Percentiles rank a stretch among this genome's conserved stretches.
phyloP scores from a whole-genome alignment of 1,140 invertebrate species.

The Zaprionus vittiger region DNA sequence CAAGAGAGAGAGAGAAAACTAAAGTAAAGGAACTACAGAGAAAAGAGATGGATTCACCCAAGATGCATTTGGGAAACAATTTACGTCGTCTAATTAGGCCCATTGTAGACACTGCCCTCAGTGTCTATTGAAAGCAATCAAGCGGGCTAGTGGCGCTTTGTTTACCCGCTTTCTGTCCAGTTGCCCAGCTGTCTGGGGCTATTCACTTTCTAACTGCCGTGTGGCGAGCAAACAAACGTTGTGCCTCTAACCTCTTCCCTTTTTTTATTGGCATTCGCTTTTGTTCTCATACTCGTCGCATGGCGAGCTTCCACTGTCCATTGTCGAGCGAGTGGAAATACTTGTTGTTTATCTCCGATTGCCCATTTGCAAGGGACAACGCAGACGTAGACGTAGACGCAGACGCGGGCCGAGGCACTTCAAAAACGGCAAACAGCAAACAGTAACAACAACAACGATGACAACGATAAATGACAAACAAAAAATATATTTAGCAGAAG shows the following conservation, averaged over 20 bases:
- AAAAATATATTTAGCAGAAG: conserved; percentile 6
- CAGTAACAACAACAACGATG: background rate
- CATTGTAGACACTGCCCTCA: background rate
- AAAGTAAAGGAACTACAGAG: background rate
- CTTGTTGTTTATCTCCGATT: conserved; percentile 31
- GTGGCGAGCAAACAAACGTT: conserved; percentile 12
- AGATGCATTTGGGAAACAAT: background rate
- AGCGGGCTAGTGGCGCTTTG: background rate
- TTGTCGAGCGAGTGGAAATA: conserved; percentile 27
- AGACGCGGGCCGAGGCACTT: background rate
- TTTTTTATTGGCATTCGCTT: conserved; percentile 35
- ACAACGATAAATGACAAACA: conserved; percentile 14
- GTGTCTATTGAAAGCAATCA: background rate
- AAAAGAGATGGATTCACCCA: background rate
- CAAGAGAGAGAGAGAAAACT: background rate
- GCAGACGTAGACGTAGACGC: background rate
- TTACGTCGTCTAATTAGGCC: background rate
- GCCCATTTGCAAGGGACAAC: conserved; percentile 22
- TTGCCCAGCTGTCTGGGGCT: background rate
- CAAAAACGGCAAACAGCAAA: background rate
- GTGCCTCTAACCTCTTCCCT: background rate
- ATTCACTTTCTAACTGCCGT: conserved; percentile 14
- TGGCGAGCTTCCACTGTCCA: conserved; percentile 8
- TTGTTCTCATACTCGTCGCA: conserved; percentile 18
- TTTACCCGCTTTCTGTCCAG: conserved; percentile 2